These are phyloP conservation scores for Malthinus seriepunctatus DNA, from an alignment of 2,888 invertebrate species.

Conservation along the genomic window DNA sequence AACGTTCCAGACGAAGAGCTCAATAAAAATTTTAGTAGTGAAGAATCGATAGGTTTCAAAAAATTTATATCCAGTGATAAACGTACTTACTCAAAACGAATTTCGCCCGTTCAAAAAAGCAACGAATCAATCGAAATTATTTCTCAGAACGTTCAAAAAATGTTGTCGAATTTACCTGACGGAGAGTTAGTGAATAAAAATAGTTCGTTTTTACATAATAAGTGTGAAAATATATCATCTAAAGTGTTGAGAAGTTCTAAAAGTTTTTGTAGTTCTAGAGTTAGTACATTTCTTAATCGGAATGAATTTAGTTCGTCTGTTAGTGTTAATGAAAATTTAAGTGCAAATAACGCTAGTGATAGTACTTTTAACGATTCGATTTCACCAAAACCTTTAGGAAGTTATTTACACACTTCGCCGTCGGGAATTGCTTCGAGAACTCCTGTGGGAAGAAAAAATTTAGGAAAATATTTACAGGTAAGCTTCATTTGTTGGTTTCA, in stretches of 20 bases:
- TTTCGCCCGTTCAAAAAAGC: conserved; percentile 39
- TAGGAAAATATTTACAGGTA: conserved; percentile 52
- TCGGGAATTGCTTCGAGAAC: conserved; percentile 52
- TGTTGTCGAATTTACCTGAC: conserved; percentile 59
- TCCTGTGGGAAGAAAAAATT: conserved; percentile 50
- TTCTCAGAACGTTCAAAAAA: conserved; percentile 60
- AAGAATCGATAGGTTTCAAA: conserved; percentile 19
- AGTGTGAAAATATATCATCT: conserved; percentile 14
- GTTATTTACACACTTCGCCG: conserved; percentile 49
- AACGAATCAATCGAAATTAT: conserved; percentile 49
- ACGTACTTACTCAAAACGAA: conserved; percentile 28
- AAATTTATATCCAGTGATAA: conserved; percentile 10
- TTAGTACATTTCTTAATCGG: conserved; percentile 8
- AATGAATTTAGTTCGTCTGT: conserved; percentile 9
- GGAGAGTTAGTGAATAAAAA: conserved; percentile 44
- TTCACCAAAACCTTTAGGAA: conserved; percentile 47
- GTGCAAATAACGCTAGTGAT: conserved; percentile 25
- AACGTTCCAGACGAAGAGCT: conserved; percentile 56
- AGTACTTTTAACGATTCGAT: conserved; percentile 25
- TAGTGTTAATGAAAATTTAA: conserved; percentile 28
- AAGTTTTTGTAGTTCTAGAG: conserved; percentile 35
- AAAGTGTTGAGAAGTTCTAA: conserved; percentile 47
- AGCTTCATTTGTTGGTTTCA: neutral
- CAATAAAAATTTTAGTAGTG: conserved; percentile 44
- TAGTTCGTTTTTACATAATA: conserved; percentile 8